A percentile compares a stretch with the other conserved stretches of the same genome.
These are phyloP conservation scores for Athetis lepigone DNA, from an alignment of 2,888 invertebrate genomes.

Conservation along the genomic window DNA sequence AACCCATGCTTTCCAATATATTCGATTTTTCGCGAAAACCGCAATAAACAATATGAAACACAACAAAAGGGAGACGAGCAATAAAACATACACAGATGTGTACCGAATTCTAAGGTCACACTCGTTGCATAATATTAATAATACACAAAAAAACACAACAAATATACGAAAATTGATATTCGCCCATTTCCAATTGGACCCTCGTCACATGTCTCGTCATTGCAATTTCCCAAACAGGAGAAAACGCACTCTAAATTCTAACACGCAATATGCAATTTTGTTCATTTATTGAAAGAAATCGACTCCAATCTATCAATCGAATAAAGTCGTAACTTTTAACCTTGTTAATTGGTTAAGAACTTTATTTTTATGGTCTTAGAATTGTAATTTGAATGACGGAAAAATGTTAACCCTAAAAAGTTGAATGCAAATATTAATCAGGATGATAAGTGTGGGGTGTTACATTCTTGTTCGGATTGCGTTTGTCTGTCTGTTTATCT, in stretches of 20 bases:
- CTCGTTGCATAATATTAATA: conserved; percentile 79
- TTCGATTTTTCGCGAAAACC: conserved; percentile 8
- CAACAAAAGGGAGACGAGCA: conserved; percentile 69
- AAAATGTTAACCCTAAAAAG: conserved; percentile 69
- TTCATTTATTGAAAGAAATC: conserved; percentile 42
- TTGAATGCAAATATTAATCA: conserved; percentile 78
- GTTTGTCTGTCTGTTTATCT: conserved; percentile 74
- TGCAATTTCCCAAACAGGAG: conserved; percentile 29
- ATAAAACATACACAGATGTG: conserved; percentile 81
- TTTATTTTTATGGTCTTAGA: conserved; percentile 36
- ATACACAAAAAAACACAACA: conserved; percentile 71
- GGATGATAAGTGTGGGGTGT: conserved; percentile 73
- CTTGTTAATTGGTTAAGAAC: conserved; percentile 23
- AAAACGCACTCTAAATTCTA: conserved; percentile 50
- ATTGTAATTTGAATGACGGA: conserved; percentile 25
- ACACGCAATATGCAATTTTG: conserved; percentile 13
- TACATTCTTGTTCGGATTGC: conserved; percentile 65
- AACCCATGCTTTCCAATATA: conserved; percentile 14
- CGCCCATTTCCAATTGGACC: conserved; percentile 77
- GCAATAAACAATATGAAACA: conserved; percentile 45
- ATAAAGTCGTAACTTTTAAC: conserved; percentile 48
- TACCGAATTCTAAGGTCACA: conserved; percentile 77
- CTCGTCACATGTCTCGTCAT: conserved; percentile 78
- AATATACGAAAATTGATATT: conserved; percentile 79
- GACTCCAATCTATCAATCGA: conserved; percentile 27